Percentiles rank a stretch among this genome's conserved stretches.
phyloP scores from a whole-genome alignment of 2,797 vertebrate genomes.

The Sebastes jordani region DNA sequence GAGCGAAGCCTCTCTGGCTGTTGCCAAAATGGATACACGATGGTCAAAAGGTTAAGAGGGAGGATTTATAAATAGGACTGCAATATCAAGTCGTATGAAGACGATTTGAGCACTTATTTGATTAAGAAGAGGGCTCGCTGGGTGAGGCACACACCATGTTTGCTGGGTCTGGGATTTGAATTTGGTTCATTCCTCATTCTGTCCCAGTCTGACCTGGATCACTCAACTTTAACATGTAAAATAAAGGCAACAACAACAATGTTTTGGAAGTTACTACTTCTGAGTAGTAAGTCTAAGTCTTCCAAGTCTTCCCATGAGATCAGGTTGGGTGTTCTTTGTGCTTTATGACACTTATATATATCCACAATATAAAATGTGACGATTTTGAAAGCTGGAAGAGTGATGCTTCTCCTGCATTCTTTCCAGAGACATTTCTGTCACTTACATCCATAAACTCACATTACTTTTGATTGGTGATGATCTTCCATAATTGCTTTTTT shows the following conservation, averaged over 20 bases:
- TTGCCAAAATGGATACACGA: conserved; percentile 35
- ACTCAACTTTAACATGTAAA: neutral
- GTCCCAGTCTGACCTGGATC: neutral
- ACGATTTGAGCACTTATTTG: conserved; percentile 35
- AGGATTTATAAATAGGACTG: conserved; percentile 51
- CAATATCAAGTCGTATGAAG: conserved; percentile 4
- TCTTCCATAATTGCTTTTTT: neutral
- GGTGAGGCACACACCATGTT: neutral
- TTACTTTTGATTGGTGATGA: neutral
- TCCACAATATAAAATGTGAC: neutral
- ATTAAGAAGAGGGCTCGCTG: conserved; percentile 5
- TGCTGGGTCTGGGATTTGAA: neutral
- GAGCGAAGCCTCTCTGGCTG: conserved; percentile 27
- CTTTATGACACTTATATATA: neutral
- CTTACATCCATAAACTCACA: neutral
- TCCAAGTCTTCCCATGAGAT: no score
- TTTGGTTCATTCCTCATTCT: neutral
- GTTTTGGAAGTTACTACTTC: neutral
- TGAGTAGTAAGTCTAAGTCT: no score
- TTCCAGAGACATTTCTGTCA: neutral
- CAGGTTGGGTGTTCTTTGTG: neutral
- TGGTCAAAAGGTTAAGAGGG: conserved; percentile 43
- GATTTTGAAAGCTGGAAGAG: neutral
- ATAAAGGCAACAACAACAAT: neutral
- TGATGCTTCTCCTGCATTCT: neutral